Percentiles rank a stretch among this genome's conserved stretches.
Evolutionary conservation across 2,113 vertebrate genomes (phyloP).

Genomic region (Typhlomys cinereus): DNA sequence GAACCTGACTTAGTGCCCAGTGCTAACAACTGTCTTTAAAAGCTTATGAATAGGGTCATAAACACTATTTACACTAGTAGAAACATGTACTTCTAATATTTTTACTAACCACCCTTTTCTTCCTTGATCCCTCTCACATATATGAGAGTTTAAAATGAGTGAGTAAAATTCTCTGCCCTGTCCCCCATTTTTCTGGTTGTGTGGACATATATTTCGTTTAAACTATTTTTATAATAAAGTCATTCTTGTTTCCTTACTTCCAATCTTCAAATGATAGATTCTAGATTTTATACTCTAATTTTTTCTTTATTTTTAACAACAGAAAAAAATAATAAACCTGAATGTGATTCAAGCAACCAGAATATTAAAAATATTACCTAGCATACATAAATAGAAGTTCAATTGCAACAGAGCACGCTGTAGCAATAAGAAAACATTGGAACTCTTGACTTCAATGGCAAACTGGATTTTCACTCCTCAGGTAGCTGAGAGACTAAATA

Average conservation of each 20-base stretch:
- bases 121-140: conserved; percentile 1
- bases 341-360: background rate
- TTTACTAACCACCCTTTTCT: background rate
- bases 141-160: background rate
- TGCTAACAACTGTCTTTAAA: conserved; percentile 80
- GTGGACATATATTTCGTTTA: conserved; percentile 69
- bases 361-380: conserved; percentile 36
- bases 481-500: background rate
- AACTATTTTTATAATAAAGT: conserved; percentile 76
- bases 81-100: conserved; percentile 59
- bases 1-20: conserved; percentile 68
- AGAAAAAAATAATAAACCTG: conserved; percentile 49
- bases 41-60: conserved; percentile 75
- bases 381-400: conserved; percentile 14
- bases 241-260: conserved; percentile 52
- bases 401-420: background rate
- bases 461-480: background rate
- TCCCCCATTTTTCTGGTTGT: background rate
- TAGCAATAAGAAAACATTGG: background rate
- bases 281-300: conserved; percentile 65
- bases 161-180: background rate
- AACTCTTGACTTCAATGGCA: background rate
- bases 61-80: conserved; percentile 69
- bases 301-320: conserved; percentile 57
- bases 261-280: conserved; percentile 72